Conservation (phyloP, 2,888 invertebrate species). For the Urechis unicinctus region DNA sequence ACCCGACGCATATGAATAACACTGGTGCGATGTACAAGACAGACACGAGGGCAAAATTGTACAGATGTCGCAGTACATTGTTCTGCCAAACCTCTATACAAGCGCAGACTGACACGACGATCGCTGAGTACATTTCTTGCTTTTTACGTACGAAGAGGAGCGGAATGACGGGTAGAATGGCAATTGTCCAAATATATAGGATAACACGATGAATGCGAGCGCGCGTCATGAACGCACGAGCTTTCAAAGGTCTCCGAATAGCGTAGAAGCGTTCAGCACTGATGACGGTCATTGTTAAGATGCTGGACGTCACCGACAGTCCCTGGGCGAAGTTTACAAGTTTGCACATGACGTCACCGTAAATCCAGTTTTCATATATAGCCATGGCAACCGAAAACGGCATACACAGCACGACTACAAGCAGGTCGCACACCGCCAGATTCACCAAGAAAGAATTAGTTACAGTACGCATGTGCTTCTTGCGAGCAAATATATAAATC, state of each 20-base stretch:
- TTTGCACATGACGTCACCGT: conserved; percentile 19
- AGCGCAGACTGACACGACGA: conserved; percentile 6
- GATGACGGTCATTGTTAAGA: conserved; percentile 16
- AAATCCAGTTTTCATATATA: conserved; percentile 20
- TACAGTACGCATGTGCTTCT: conserved; percentile 14
- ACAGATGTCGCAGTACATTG: conserved; percentile 11
- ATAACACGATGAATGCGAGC: conserved; percentile 9
- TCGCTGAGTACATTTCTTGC: too few relatives aligned
- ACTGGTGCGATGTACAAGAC: conserved; percentile 16
- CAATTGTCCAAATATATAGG: conserved; percentile 10
- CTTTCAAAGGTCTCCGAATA: conserved; percentile 13
- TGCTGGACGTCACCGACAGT: conserved; percentile 14
- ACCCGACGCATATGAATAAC: conserved; percentile 15
- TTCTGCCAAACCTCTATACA: conserved; percentile 13
- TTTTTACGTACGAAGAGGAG: conserved; percentile 13
- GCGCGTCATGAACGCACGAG: conserved; percentile 15
- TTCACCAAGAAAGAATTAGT: conserved; percentile 22
- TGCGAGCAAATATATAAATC: conserved; percentile 8
- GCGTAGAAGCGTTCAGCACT: conserved; percentile 17
- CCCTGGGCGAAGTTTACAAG: conserved; percentile 20
- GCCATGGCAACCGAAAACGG: conserved; percentile 18
- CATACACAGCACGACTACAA: conserved; percentile 19
- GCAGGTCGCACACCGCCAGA: conserved; percentile 20
- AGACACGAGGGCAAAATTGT: conserved; percentile 14
- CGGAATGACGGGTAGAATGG: conserved; percentile 10